These are phyloP conservation scores for Drosophila persimilis DNA, from an alignment of 1,140 invertebrate species.

Conservation along the genomic window DNA sequence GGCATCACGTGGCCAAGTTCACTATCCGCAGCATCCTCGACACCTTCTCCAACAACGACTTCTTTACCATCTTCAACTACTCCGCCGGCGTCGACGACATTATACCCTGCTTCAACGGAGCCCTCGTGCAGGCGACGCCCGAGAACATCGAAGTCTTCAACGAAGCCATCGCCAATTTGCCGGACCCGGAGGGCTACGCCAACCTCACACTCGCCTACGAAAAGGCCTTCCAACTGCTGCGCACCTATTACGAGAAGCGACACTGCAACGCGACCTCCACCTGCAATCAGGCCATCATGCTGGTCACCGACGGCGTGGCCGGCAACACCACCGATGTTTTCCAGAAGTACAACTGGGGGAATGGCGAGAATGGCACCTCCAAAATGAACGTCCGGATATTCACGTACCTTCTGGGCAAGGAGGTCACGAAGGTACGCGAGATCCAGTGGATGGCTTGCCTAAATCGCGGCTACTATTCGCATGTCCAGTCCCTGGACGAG, in stretches of 20 bases:
- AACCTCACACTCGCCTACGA: conserved; percentile 94
- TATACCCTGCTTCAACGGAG: conserved; percentile 92
- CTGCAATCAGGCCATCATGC: conserved; percentile 99
- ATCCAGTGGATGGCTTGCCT: conserved; percentile 97
- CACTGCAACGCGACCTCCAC: conserved; percentile 85
- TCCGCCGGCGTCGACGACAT: conserved; percentile 87
- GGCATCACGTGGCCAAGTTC: conserved; percentile 86
- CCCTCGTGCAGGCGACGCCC: conserved; percentile 94
- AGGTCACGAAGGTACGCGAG: conserved; percentile 95
- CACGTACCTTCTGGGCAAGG: conserved; percentile 97
- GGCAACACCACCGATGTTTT: conserved; percentile 95
- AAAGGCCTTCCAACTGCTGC: conserved; percentile 93
- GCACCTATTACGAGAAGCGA: conserved; percentile 85
- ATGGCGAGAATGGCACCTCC: conserved; percentile 84
- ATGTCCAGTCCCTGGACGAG: conserved; percentile 96
- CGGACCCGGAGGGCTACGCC: conserved; percentile 90
- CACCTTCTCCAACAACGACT: conserved; percentile 99
- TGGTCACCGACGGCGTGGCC: conserved; percentile 99
- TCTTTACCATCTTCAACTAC: conserved; percentile 95
- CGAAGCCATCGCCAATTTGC: conserved; percentile 86
- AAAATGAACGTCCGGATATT: conserved; percentile 95
- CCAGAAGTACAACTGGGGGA: conserved; percentile 91
- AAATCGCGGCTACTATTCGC: conserved; percentile 96
- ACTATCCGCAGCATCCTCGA: conserved; percentile 95
- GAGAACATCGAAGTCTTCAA: conserved; percentile 93